Base-by-base conservation (phyloP, 2,888 invertebrate species). In the Venustoraphidia nigricollis region DNA sequence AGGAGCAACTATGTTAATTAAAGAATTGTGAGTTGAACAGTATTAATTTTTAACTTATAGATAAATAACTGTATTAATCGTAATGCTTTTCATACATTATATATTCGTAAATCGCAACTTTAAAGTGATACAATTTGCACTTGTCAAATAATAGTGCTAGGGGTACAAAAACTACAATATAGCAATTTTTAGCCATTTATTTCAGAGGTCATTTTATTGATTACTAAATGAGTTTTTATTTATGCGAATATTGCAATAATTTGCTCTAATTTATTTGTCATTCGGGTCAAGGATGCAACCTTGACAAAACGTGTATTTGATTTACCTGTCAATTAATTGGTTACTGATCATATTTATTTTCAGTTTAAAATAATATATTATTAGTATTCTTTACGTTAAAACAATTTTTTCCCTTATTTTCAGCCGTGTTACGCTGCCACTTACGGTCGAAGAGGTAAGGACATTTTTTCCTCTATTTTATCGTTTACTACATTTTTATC, bases 361-460 rank as follows among this genome's bases (percentile, higher is more conserved):
- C 1, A 27, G 6, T 27, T 27, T 27, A 27, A 27, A 27, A 27
- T 27, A 6, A 27, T 27, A 27, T 6, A 1, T 27, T 27, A 27
- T 27, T 6, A n/a, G n/a, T n/a, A 27, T 27, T 3, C 6, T 27
- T 5, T 27, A 6, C 27, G 27, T 27, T 27, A 55, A 55, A 56
- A 41, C 44, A 54, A n/a, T 55, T 53, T 60, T 57, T 59, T 63
- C 69, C 66, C 60, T 57, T 65, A 58, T 60, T 79, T 80, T 65
- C 80, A 94, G 94, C 76, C 93, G 95, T 66, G 89, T 96, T 63
- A 86, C 91, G 68, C 80, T 96, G 70, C 94, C 94, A 65, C 79
- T 95, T 69, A 91, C 92, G 61, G 94, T 95, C 59, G 93, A 95
- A 74, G 94, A 95, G 87, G 93, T 93, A 76, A 77, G 84, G 71